These are phyloP conservation scores for Biston betularia DNA, from an alignment of 2,888 invertebrate species.

Conservation along the genomic window DNA sequence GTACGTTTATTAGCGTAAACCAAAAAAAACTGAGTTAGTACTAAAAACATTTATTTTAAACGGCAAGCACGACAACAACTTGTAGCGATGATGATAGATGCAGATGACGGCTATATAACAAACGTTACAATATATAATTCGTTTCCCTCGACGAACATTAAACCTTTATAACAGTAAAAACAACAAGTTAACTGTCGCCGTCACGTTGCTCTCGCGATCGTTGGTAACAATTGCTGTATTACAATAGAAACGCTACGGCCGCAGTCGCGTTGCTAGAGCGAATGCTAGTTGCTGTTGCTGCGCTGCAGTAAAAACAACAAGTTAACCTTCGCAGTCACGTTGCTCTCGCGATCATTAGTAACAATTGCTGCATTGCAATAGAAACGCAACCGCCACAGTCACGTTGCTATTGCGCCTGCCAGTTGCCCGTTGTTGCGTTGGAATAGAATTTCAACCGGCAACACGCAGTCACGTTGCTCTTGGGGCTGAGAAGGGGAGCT, in stretches of 20 bases:
- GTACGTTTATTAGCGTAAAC: too few relatives aligned
- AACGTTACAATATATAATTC: too few relatives aligned
- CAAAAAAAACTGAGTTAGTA: too few relatives aligned
- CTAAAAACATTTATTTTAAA: too few relatives aligned
- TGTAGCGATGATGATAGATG: too few relatives aligned
- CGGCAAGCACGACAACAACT: too few relatives aligned
- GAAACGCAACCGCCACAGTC: not conserved
- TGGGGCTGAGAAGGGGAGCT: conserved; percentile 44
- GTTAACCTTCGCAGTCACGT: too few relatives aligned
- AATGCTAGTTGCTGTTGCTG: not conserved
- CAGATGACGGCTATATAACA: too few relatives aligned
- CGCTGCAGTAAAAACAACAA: not conserved
- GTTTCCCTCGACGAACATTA: too few relatives aligned
- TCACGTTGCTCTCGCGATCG: not conserved
- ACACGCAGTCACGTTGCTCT: not conserved
- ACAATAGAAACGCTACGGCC: too few relatives aligned
- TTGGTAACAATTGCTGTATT: not conserved
- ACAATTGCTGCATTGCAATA: not conserved
- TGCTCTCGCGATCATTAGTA: too few relatives aligned
- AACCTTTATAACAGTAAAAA: not conserved
- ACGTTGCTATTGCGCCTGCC: not conserved
- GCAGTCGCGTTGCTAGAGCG: too few relatives aligned
- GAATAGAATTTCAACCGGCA: not conserved
- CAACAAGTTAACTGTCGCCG: not conserved
- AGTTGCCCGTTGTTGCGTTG: not conserved